Conservation (phyloP, 2,888 invertebrate genomes). For the Melangyna quadrimaculata region DNA sequence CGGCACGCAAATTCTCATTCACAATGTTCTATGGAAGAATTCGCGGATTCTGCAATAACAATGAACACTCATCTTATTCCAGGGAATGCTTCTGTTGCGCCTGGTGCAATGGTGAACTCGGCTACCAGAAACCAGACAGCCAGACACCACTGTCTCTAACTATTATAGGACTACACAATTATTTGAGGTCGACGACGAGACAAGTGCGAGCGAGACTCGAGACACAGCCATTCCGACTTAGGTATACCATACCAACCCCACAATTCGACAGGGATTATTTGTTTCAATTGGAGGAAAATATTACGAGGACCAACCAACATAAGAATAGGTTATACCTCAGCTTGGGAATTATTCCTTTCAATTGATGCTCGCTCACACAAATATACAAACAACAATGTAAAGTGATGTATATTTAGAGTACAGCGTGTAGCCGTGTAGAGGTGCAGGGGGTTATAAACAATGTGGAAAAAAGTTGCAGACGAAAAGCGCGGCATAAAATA, state of each 20-base stretch:
- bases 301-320: conserved; percentile 29
- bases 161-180: not conserved
- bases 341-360: conserved; percentile 22
- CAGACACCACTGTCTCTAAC: not conserved
- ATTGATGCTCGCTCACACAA: not conserved
- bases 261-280: conserved; percentile 45
- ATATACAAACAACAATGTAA: not conserved
- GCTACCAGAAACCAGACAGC: conserved; percentile 22
- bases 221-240: conserved; percentile 8
- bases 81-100: conserved; percentile 1
- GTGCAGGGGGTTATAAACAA: not conserved
- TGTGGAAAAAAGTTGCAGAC: conserved; percentile 20
- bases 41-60: conserved; percentile 62
- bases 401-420: not conserved
- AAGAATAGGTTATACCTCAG: conserved; percentile 6
- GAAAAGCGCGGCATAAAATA: conserved; percentile 44
- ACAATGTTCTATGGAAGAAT: conserved; percentile 47
- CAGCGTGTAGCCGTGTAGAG: too few relatives aligned
- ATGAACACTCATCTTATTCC: conserved; percentile 38
- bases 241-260: too few relatives aligned
- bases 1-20: conserved; percentile 58
- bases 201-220: conserved; percentile 2
- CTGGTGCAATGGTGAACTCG: not conserved
- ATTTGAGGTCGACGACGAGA: conserved; percentile 20
- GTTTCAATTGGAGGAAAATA: conserved; percentile 56